A percentile compares a stretch with the other conserved stretches of the same genome.
Evolutionary conservation across 2,888 invertebrate species (phyloP).

Genomic region (Polyommatus icarus): DNA sequence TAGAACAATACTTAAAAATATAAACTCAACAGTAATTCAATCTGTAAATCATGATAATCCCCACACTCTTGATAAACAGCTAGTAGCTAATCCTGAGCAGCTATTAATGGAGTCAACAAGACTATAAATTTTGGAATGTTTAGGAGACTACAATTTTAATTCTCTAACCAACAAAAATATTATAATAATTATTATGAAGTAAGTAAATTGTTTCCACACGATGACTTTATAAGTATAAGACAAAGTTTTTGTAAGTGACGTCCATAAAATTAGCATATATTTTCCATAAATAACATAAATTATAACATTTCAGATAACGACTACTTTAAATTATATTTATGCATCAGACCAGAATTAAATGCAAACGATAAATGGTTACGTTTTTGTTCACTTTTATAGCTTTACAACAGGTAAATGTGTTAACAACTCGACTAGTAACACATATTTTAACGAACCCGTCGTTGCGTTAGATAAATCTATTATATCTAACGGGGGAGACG

Average conservation of each 20-base stretch:
- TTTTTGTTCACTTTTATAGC: constrained; percentile 25
- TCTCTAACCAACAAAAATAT: background rate
- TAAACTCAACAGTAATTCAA: background rate
- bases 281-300: constrained; percentile 23
- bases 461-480: background rate
- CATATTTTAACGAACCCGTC: background rate
- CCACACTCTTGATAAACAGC: background rate
- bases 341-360: constrained; percentile 22
- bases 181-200: background rate
- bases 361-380: constrained; percentile 10
- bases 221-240: constrained; percentile 20
- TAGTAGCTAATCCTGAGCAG: background rate
- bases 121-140: constrained; percentile 7
- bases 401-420: constrained; percentile 19
- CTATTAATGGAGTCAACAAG: constrained; percentile 6
- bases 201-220: background rate
- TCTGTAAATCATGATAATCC: constrained; percentile 21
- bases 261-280: constrained; percentile 20
- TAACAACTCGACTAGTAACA: constrained; percentile 30
- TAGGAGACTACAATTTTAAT: background rate
- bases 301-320: constrained; percentile 25
- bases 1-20: background rate
- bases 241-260: constrained; percentile 15
- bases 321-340: constrained; percentile 21
- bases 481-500: background rate